Evolutionary conservation across 1,140 invertebrate genomes (phyloP).

Genomic region (Zophobas atratus): DNA sequence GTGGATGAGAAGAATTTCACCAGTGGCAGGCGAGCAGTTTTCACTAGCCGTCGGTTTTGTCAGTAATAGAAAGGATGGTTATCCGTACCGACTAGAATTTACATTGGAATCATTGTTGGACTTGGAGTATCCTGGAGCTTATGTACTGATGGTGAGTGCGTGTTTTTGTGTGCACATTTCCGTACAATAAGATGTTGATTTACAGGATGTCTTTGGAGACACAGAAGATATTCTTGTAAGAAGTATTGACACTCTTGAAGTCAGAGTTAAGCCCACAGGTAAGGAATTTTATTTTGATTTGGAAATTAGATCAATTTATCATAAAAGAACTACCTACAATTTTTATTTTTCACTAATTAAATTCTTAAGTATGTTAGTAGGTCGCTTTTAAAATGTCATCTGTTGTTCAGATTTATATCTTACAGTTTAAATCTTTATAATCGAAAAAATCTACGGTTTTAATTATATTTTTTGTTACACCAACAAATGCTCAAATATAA

Average conservation of each 20-base stretch:
- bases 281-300: not conserved
- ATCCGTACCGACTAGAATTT: constrained; percentile 70
- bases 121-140: constrained; percentile 64
- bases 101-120: constrained; percentile 69
- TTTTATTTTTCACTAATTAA: not conserved
- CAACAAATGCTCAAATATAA: too few relatives aligned
- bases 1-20: constrained; percentile 68
- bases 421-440: too few relatives aligned
- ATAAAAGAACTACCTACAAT: not conserved
- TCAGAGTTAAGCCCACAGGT: constrained; percentile 47
- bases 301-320: too few relatives aligned
- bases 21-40: constrained; percentile 63
- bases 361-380: too few relatives aligned
- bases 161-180: constrained; percentile 30
- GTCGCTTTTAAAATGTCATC: too few relatives aligned
- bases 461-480: too few relatives aligned
- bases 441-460: too few relatives aligned
- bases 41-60: constrained; percentile 73
- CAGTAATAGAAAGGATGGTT: constrained; percentile 73
- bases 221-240: constrained; percentile 34
- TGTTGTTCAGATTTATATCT: too few relatives aligned
- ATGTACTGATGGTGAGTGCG: constrained; percentile 49
- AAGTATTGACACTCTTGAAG: constrained; percentile 22
- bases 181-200: not conserved
- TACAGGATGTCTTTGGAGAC: constrained; percentile 55